A percentile compares a stretch with the other conserved stretches of the same genome.
These are phyloP conservation scores for Lasius platythorax DNA, from an alignment of 2,888 invertebrate species.

Conservation along the genomic window DNA sequence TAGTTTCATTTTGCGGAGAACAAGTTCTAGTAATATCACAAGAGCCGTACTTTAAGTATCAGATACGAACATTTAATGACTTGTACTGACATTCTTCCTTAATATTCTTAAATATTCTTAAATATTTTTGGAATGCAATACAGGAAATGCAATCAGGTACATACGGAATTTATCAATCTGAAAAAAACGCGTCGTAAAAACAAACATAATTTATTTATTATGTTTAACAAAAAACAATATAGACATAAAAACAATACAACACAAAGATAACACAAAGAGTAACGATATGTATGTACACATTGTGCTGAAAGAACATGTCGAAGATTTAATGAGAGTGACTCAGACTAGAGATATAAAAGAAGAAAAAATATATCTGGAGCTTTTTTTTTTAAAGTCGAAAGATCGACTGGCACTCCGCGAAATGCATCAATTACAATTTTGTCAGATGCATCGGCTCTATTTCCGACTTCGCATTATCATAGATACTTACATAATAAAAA, in stretches of 20 bases:
- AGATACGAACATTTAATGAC: too few species aligned
- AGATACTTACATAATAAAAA: neutral
- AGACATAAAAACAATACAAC: constrained; percentile 43
- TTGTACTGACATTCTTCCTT: neutral
- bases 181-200: constrained; percentile 42
- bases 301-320: constrained; percentile 49
- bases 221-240: constrained; percentile 42
- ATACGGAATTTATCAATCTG: constrained; percentile 64
- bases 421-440: constrained; percentile 60
- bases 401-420: constrained; percentile 9
- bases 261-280: constrained; percentile 52
- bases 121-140: neutral
- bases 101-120: neutral
- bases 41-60: neutral
- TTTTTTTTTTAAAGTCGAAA: neutral
- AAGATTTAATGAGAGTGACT: constrained; percentile 62
- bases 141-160: constrained; percentile 59
- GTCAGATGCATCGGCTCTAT: neutral
- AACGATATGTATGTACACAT: constrained; percentile 66
- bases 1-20: neutral
- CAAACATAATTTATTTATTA: constrained; percentile 43
- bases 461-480: constrained; percentile 2
- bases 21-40: neutral
- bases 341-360: constrained; percentile 72
- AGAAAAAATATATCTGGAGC: neutral